phyloP scores from a whole-genome alignment of 2,797 vertebrate species.

The Bufotes viridis region DNA sequence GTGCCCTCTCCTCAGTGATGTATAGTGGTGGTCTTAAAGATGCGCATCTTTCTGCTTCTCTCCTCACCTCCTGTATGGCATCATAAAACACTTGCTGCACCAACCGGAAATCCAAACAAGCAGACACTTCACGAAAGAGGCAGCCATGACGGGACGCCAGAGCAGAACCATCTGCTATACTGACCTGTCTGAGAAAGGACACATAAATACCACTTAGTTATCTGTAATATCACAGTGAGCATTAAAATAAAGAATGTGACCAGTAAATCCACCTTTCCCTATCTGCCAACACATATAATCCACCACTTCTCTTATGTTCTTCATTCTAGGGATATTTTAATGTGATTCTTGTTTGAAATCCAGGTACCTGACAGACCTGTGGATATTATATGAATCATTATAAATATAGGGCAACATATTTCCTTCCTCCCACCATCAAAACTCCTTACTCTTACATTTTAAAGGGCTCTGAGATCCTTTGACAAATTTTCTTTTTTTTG shows the following conservation, averaged over 20 bases:
- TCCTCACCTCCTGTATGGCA: constrained; percentile 80
- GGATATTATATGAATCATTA: not conserved
- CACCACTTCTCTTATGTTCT: not conserved
- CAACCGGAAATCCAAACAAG: constrained; percentile 83
- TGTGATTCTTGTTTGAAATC: not conserved
- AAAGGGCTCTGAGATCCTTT: too few species aligned
- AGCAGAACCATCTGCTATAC: constrained; percentile 79
- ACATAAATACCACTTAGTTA: constrained; percentile 7
- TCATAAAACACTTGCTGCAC: constrained; percentile 87
- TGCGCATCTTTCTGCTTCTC: constrained; percentile 68
- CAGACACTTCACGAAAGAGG: constrained; percentile 87
- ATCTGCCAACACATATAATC: not conserved
- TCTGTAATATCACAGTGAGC: not conserved
- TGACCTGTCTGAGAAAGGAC: constrained; percentile 82
- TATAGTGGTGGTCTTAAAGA: constrained; percentile 75
- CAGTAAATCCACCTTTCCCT: constrained; percentile 15
- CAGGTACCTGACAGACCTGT: not conserved
- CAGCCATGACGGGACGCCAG: constrained; percentile 81
- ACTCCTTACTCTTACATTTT: not conserved
- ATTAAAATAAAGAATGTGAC: not conserved
- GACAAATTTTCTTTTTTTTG: not conserved
- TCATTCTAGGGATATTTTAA: constrained; percentile 12
- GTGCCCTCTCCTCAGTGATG: constrained; percentile 81
- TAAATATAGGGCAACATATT: not conserved
- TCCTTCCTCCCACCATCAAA: not conserved